These are phyloP conservation scores for Psittacula derbiana DNA, from an alignment of 2,797 vertebrate genomes.

Conservation along the genomic window DNA sequence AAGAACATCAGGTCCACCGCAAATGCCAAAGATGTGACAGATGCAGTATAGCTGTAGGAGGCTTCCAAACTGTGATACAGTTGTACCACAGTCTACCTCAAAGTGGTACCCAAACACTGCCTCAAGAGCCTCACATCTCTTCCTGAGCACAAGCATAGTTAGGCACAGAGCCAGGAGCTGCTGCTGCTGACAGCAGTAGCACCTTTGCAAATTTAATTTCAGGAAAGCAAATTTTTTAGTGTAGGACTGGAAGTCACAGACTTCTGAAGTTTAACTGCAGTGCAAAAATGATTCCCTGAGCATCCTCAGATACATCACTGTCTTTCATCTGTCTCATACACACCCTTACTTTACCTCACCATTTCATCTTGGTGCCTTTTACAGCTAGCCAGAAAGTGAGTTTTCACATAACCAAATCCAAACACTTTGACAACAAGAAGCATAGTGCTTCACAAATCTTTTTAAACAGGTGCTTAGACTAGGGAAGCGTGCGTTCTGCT, in stretches of 20 bases:
- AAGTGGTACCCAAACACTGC: constrained; percentile 31
- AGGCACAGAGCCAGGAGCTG: background rate
- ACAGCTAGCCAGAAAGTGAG: background rate
- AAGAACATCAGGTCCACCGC: background rate
- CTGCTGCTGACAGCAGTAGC: background rate
- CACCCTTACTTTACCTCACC: background rate
- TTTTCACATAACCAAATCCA: background rate
- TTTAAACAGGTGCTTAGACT: background rate
- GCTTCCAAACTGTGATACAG: background rate
- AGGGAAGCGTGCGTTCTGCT: background rate
- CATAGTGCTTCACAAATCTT: background rate
- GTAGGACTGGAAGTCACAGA: background rate
- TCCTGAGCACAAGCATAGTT: background rate
- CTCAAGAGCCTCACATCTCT: background rate
- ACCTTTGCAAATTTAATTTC: constrained; percentile 28
- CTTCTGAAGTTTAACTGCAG: background rate
- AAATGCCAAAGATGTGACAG: background rate
- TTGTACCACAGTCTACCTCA: background rate
- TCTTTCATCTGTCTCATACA: background rate
- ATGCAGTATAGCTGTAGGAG: background rate
- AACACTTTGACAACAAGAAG: background rate
- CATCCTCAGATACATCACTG: background rate
- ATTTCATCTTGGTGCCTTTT: background rate
- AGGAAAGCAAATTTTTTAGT: background rate
- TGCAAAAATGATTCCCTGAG: background rate